Conservation (phyloP, 2,888 invertebrate genomes). For the Gortyna flavago region DNA sequence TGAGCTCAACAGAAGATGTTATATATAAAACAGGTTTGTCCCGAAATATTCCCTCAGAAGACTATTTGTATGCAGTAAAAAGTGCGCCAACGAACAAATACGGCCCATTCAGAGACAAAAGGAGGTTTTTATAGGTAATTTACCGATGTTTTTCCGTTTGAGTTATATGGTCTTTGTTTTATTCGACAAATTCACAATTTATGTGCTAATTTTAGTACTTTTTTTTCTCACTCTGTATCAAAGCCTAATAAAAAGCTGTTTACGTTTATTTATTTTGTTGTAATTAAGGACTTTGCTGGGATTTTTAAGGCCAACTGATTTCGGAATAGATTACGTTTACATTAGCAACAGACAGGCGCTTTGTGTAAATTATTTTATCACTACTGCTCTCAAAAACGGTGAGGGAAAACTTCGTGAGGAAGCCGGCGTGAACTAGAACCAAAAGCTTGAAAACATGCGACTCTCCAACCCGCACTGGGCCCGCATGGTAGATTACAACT, state of each 20-base stretch:
- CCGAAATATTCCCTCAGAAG: constrained; percentile 44
- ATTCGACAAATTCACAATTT: constrained; percentile 60
- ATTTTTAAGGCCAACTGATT: background rate
- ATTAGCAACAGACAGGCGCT: too few relatives aligned
- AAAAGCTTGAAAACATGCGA: too few relatives aligned
- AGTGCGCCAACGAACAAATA: constrained; percentile 53
- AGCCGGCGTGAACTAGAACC: too few relatives aligned
- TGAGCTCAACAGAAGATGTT: constrained; percentile 30
- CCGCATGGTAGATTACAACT: background rate
- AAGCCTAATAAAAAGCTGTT: constrained; percentile 51
- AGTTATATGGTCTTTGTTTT: constrained; percentile 65
- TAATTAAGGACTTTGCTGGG: constrained; percentile 9
- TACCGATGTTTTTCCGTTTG: constrained; percentile 61
- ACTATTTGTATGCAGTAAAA: constrained; percentile 65
- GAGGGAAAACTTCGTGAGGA: too few relatives aligned
- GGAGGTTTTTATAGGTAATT: constrained; percentile 65
- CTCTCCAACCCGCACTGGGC: background rate
- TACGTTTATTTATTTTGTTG: constrained; percentile 38
- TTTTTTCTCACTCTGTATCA: constrained; percentile 45
- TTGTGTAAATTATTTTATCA: too few relatives aligned
- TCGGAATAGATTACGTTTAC: background rate
- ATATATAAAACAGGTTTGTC: constrained; percentile 58
- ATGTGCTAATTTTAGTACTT: constrained; percentile 55
- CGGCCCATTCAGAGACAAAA: constrained; percentile 53
- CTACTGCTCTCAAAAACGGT: too few relatives aligned